Evolutionary conservation across 2,113 vertebrate genomes (phyloP).

Genomic region (Hirundichthys speculiger): DNA sequence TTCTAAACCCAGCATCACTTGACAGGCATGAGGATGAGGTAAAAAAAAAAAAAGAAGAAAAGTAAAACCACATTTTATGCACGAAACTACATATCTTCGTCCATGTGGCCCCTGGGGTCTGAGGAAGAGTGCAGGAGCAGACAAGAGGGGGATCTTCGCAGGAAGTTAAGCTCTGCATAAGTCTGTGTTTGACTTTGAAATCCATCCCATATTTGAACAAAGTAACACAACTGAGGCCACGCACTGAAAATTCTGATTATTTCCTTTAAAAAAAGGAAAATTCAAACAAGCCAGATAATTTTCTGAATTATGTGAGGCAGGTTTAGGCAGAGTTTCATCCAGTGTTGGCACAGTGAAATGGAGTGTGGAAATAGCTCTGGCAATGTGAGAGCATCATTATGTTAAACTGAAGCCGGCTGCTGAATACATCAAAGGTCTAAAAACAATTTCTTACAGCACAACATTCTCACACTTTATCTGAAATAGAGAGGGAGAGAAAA

Average conservation of each 20-base stretch:
- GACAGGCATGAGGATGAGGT: neutral
- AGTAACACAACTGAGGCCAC: neutral
- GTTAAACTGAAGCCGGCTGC: slow-evolving; percentile 35
- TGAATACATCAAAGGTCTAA: slow-evolving; percentile 22
- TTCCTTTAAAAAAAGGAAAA: neutral
- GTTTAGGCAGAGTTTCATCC: slow-evolving; percentile 31
- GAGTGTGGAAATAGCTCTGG: slow-evolving; percentile 40
- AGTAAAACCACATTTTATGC: neutral
- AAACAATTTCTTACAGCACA: slow-evolving; percentile 8
- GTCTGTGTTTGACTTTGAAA: slow-evolving; percentile 16
- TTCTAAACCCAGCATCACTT: neutral
- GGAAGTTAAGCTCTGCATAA: slow-evolving; percentile 4
- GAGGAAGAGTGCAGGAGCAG: neutral
- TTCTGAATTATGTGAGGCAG: slow-evolving; percentile 22
- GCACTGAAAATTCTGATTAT: slow-evolving; percentile 7
- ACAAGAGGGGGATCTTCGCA: neutral
- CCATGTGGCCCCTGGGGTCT: too few species aligned
- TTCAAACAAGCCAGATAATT: slow-evolving; percentile 9
- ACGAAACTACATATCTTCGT: neutral
- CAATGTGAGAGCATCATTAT: slow-evolving; percentile 21
- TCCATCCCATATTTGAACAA: slow-evolving; percentile 14
- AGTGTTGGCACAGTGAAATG: slow-evolving; percentile 46
- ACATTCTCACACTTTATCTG: neutral
- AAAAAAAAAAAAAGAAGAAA: neutral
- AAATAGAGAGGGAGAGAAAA: neutral